A percentile compares a stretch with the other conserved stretches of the same genome.
These are phyloP conservation scores for Torymus texanus DNA, from an alignment of 2,888 invertebrate species.

Conservation along the genomic window DNA sequence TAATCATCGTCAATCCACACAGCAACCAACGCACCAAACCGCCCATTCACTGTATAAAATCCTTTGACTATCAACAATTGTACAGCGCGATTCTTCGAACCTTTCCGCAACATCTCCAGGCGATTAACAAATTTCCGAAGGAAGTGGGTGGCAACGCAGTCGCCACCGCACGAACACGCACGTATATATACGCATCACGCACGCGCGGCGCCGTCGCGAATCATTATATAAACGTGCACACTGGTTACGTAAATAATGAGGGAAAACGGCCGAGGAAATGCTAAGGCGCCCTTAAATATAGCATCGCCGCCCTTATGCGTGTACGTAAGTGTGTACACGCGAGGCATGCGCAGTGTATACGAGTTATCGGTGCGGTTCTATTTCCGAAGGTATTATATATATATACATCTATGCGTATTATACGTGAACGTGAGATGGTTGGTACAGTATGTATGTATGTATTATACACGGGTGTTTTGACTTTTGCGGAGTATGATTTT, in stretches of 20 bases:
- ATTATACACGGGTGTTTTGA: no score
- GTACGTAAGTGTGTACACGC: not conserved
- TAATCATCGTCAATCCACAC: no score
- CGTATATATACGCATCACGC: not conserved
- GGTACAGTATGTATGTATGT: no score
- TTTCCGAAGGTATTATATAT: no score
- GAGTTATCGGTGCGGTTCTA: not conserved
- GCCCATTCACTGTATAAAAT: no score
- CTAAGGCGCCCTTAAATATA: constrained; percentile 36
- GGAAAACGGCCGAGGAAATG: not conserved
- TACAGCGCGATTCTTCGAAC: no score
- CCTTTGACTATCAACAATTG: no score
- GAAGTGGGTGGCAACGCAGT: not conserved
- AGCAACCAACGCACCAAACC: no score
- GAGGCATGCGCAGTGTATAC: not conserved
- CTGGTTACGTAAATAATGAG: constrained; percentile 27
- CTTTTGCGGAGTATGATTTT: no score
- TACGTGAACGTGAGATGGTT: no score
- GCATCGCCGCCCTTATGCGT: not conserved
- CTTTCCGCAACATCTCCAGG: not conserved
- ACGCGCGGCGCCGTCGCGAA: not conserved
- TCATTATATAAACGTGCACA: constrained; percentile 7
- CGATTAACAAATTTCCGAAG: constrained; percentile 17
- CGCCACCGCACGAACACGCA: not conserved
- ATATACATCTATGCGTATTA: no score